Evolutionary conservation across 2,888 invertebrate genomes (phyloP), one percentile per base, ranked within the genome.

Genomic region (Aethes cnicana): DNA sequence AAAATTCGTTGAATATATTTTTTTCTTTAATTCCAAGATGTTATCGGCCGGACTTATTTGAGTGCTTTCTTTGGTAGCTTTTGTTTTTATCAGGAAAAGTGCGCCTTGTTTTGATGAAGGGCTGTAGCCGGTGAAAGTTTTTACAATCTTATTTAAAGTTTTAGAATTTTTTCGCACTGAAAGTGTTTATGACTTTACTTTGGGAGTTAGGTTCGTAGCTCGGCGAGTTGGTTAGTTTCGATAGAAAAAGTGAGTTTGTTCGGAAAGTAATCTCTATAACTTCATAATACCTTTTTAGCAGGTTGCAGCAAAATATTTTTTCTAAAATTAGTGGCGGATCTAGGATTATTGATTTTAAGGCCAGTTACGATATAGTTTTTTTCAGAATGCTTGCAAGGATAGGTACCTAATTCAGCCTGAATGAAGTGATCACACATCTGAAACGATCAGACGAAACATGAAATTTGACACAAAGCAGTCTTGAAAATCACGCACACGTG

Each of bases 11-110:
- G 42, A 47, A 53, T 42, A 47, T 42, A 20, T 47, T 52, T 41
- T 50, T 44, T 47, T 56, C 56, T 76, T 75, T 69, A 69, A 66
- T 68, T 68, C 64, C 56, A 56, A 77, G 81, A 82, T 84, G 74
- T 68, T 81, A 85, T 85, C 84, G 66, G 64, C 61, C 64, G 68
- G 77, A 84, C 84, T 84, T 77, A 84, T 85, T 84, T 72, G 74
- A 74, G 79, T 79, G 77, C 75, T 79, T 83, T 78, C 71, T 73
- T 37, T 20, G 44, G 47, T 54, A 43, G 49, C 64, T 66, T 64
- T 68, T 63, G 61, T 52, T 56, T 67, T 74, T 81, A 78, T 75
- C 75, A 68, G 64, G 54, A 61, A 58, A 57, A 59, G 68, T 59
- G 61, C 64, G 43, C 60, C 59, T 67, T 58, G 66, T 63, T 69